Conservation (phyloP, 1,140 invertebrate genomes). For the Macrobrachium nipponense region DNA sequence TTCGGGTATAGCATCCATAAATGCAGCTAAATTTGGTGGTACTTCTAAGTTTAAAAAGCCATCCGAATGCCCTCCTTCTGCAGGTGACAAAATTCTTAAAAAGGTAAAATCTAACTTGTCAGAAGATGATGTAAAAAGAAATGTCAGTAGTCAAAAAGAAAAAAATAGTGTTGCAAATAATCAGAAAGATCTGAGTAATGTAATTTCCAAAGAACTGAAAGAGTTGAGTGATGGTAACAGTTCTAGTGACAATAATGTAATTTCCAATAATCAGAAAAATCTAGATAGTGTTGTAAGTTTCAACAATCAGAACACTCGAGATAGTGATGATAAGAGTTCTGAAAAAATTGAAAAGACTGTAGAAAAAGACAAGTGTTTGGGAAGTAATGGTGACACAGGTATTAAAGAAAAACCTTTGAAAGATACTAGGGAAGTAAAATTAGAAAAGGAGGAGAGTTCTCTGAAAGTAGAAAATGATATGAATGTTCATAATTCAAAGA, state of each 20-base stretch:
- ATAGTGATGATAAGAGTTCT: too few relatives aligned
- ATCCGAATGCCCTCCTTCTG: too few relatives aligned
- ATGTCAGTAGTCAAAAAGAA: background rate
- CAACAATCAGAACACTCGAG: too few relatives aligned
- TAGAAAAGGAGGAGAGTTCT: too few relatives aligned
- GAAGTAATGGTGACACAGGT: background rate
- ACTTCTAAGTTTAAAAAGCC: conserved; percentile 54
- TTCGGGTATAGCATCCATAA: conserved; percentile 54
- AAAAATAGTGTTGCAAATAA: conserved; percentile 22
- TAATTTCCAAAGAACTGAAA: conserved; percentile 1
- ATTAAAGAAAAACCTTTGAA: background rate
- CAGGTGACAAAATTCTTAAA: conserved; percentile 3
- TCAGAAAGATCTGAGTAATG: background rate
- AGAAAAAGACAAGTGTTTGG: background rate
- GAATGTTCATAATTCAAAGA: background rate
- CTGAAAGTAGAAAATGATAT: too few relatives aligned
- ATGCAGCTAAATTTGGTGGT: conserved; percentile 54
- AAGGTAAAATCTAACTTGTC: background rate
- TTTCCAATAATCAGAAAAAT: background rate
- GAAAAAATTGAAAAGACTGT: too few relatives aligned
- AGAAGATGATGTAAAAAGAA: too few relatives aligned
- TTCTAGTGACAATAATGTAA: background rate
- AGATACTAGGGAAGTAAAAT: background rate
- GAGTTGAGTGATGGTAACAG: background rate
- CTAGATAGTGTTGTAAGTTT: too few relatives aligned